A percentile compares a stretch with the other conserved stretches of the same genome.
Evolutionary conservation across 2,113 vertebrate species (phyloP).

Genomic region (Cairina moschata): DNA sequence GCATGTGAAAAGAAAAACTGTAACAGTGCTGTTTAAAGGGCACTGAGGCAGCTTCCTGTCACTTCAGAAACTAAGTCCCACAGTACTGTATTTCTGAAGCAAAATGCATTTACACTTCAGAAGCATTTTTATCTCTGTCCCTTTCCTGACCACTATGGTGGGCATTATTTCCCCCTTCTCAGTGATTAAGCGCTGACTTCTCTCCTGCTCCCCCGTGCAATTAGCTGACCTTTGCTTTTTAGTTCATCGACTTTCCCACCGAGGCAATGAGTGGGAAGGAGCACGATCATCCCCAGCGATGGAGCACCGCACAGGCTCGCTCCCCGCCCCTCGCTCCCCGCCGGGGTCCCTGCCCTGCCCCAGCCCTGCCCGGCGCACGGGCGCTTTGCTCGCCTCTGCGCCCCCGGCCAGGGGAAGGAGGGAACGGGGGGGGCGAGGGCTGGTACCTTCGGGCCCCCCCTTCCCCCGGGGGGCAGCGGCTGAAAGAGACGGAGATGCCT

Average conservation of each 20-base stretch:
- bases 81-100: not conserved
- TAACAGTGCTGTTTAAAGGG: constrained; percentile 2
- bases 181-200: not conserved
- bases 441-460: not conserved
- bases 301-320: not conserved
- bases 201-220: constrained; percentile 11
- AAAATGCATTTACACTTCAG: not conserved
- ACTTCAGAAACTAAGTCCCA: constrained; percentile 52
- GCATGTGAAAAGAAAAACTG: not conserved
- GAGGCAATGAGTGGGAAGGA: constrained; percentile 5
- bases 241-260: constrained; percentile 43
- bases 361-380: not conserved
- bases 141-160: not conserved
- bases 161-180: not conserved
- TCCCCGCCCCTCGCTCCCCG: not conserved
- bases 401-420: not conserved
- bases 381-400: not conserved
- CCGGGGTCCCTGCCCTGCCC: not conserved
- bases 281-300: not conserved
- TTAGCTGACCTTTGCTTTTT: constrained; percentile 51
- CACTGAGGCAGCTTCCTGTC: not conserved
- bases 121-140: not conserved
- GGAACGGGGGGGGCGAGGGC: rapidly evolving
- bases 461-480: not conserved
- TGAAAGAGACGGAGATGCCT: not conserved